These are phyloP conservation scores for Aphelinus certus DNA, from an alignment of 1,140 invertebrate species.

Conservation along the genomic window DNA sequence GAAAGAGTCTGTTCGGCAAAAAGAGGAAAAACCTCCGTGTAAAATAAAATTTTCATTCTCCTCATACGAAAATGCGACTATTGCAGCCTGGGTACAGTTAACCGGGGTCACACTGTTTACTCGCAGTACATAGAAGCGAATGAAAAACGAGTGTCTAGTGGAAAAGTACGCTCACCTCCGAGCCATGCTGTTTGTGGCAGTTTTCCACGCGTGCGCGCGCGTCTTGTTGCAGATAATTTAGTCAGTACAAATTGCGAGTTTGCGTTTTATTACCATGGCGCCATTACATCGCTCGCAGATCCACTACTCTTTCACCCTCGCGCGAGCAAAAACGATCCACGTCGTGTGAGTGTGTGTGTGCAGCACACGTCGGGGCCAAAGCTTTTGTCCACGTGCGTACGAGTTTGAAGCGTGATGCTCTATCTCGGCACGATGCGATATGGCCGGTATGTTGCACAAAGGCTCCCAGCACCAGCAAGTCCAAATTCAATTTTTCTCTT, in stretches of 20 bases:
- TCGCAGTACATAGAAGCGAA: too few species aligned
- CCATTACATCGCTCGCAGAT: slow-evolving; percentile 49
- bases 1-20: not conserved
- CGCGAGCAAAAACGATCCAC: slow-evolving; percentile 5
- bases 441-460: slow-evolving; percentile 10
- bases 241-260: slow-evolving; percentile 49
- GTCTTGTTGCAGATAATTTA: slow-evolving; percentile 52
- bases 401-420: slow-evolving; percentile 25
- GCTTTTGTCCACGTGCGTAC: slow-evolving; percentile 25
- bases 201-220: slow-evolving; percentile 33
- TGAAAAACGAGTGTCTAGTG: not conserved
- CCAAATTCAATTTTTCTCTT: slow-evolving; percentile 32
- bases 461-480: slow-evolving; percentile 10
- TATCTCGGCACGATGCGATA: slow-evolving; percentile 21
- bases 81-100: too few species aligned
- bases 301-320: slow-evolving; percentile 28
- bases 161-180: not conserved
- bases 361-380: not conserved
- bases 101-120: too few species aligned
- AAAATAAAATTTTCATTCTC: not conserved
- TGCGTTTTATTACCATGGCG: slow-evolving; percentile 54
- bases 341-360: too few species aligned
- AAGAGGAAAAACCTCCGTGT: not conserved
- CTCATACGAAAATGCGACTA: not conserved
- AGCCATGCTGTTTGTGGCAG: slow-evolving; percentile 35